Evolutionary conservation across 2,888 invertebrate genomes (phyloP).

Genomic region (Sthenelais limicola): DNA sequence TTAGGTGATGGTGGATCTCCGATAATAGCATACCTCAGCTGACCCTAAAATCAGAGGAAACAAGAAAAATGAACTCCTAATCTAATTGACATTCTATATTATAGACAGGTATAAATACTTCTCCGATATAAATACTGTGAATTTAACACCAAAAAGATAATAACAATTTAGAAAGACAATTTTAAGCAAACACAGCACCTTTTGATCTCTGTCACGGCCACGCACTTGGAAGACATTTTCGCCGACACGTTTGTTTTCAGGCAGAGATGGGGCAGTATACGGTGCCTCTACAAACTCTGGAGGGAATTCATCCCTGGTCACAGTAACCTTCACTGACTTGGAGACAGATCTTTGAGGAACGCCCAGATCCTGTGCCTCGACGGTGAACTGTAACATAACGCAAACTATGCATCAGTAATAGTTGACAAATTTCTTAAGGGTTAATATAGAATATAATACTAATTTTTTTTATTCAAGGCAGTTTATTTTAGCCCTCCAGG

Average conservation of each 20-base stretch:
- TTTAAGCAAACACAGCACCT: conserved; percentile 35
- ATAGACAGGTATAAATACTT: too few relatives aligned
- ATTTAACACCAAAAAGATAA: too few relatives aligned
- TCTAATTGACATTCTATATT: too few relatives aligned
- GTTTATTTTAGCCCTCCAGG: too few relatives aligned
- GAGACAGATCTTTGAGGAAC: conserved; percentile 46
- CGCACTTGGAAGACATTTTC: conserved; percentile 47
- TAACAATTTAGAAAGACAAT: too few relatives aligned
- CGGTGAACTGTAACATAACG: conserved; percentile 48
- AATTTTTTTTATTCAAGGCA: too few relatives aligned
- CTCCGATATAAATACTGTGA: too few relatives aligned
- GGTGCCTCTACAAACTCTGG: conserved; percentile 57
- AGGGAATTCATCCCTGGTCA: conserved; percentile 53
- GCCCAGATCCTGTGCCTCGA: conserved; percentile 48
- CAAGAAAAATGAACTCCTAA: neutral
- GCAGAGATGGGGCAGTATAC: conserved; percentile 50
- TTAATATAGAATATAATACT: too few relatives aligned
- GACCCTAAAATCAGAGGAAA: conserved; percentile 43
- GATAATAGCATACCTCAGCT: conserved; percentile 43
- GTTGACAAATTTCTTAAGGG: too few relatives aligned
- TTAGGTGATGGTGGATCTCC: conserved; percentile 60
- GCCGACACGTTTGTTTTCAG: conserved; percentile 48
- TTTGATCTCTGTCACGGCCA: conserved; percentile 48
- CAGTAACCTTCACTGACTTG: conserved; percentile 38
- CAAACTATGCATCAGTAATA: too few relatives aligned